Evolutionary conservation across 1,140 invertebrate species (phyloP).

Genomic region (Himalopsyche phryganea): DNA sequence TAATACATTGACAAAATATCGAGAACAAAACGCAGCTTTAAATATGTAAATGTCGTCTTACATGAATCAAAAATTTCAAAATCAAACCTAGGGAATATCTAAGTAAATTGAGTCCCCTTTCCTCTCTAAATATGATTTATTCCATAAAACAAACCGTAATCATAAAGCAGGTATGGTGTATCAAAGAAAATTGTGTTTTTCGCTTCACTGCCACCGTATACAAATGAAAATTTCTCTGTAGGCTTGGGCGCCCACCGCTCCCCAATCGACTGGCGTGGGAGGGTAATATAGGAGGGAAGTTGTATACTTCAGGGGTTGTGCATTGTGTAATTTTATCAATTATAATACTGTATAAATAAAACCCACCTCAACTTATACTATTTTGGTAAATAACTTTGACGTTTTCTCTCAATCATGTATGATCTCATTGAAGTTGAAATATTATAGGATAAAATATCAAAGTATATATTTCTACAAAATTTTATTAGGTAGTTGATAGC

Average conservation of each 20-base stretch:
- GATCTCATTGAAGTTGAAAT: too few species aligned
- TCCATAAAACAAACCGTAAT: conserved; percentile 33
- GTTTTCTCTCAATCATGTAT: too few species aligned
- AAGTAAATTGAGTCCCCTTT: conserved; percentile 25
- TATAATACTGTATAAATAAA: too few species aligned
- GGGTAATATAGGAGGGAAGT: too few species aligned
- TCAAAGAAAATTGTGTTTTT: conserved; percentile 35
- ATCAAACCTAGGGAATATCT: conserved; percentile 25
- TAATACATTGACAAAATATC: too few species aligned
- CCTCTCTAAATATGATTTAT: conserved; percentile 23
- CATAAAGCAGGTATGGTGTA: conserved; percentile 32
- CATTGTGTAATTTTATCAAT: too few species aligned
- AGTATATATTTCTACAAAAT: too few species aligned
- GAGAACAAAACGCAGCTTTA: background rate
- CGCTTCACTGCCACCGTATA: conserved; percentile 23
- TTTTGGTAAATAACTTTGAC: too few species aligned
- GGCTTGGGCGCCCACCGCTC: background rate
- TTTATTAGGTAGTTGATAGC: too few species aligned
- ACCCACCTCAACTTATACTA: too few species aligned
- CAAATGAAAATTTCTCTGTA: conserved; percentile 27
- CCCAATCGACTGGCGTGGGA: background rate
- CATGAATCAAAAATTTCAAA: conserved; percentile 16
- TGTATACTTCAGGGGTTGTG: too few species aligned
- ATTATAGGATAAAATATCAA: too few species aligned
- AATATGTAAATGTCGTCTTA: background rate